Percentiles rank a stretch among this genome's conserved stretches.
These are phyloP conservation scores for Mesorhabditis belari DNA, from an alignment of 2,888 invertebrate genomes.

Conservation along the genomic window DNA sequence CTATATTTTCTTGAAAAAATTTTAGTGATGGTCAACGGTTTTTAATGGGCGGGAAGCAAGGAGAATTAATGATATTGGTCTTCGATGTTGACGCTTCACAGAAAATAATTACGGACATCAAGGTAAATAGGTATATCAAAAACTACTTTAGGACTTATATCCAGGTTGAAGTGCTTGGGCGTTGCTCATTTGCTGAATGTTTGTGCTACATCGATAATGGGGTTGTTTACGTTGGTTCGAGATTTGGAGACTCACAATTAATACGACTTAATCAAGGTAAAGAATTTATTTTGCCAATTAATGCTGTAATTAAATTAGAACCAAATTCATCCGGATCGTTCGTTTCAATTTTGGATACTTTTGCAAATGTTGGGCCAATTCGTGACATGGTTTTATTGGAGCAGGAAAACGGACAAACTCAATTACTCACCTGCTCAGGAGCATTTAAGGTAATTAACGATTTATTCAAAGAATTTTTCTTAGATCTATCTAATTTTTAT, in stretches of 20 bases:
- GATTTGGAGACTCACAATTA: slow-evolving; percentile 90
- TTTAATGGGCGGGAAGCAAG: slow-evolving; percentile 85
- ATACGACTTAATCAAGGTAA: slow-evolving; percentile 63
- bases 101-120: not conserved
- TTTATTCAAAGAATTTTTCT: not conserved
- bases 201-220: slow-evolving; percentile 97
- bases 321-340: slow-evolving; percentile 65
- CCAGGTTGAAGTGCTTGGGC: slow-evolving; percentile 48
- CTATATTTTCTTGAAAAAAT: not conserved
- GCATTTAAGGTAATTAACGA: slow-evolving; percentile 85
- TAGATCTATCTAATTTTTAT: not conserved
- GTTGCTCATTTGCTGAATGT: slow-evolving; percentile 78
- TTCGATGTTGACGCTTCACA: slow-evolving; percentile 67
- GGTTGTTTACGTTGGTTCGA: slow-evolving; percentile 84
- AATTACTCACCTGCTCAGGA: slow-evolving; percentile 93
- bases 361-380: slow-evolving; percentile 93
- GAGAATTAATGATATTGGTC: slow-evolving; percentile 86
- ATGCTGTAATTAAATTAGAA: slow-evolving; percentile 4
- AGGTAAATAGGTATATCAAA: not conserved
- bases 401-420: slow-evolving; percentile 77
- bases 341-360: slow-evolving; percentile 87
- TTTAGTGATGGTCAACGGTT: slow-evolving; percentile 8
- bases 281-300: not conserved
- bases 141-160: slow-evolving; percentile 4
- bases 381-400: slow-evolving; percentile 57